A percentile compares a stretch with the other conserved stretches of the same genome.
Evolutionary conservation across 2,113 vertebrate genomes (phyloP).

Genomic region (Pedionomus torquatus): DNA sequence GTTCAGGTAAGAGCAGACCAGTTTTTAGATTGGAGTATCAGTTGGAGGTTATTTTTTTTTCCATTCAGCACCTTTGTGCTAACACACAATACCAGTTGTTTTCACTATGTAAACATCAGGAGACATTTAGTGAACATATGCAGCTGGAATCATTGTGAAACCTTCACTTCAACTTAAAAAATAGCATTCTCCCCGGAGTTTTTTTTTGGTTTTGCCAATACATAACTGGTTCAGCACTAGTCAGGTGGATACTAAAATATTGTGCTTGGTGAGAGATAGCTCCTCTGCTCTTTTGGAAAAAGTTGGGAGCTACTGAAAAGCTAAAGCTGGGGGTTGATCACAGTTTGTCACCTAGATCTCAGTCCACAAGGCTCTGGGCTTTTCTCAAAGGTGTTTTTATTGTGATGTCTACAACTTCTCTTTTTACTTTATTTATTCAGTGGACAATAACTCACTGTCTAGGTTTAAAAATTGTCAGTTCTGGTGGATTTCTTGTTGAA

Average conservation of each 20-base stretch:
- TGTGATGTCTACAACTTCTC: background rate
- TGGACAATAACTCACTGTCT: slow-evolving; percentile 3
- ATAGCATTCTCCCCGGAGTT: background rate
- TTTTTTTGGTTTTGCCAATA: background rate
- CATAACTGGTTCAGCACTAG: background rate
- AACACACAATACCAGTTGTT: background rate
- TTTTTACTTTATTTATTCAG: background rate
- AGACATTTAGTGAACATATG: background rate
- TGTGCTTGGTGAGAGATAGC: background rate
- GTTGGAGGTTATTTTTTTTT: background rate
- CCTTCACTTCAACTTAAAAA: background rate
- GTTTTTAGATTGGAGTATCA: background rate
- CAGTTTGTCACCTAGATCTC: background rate
- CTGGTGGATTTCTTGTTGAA: background rate
- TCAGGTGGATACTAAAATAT: background rate
- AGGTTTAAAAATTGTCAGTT: background rate
- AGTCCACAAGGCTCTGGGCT: background rate
- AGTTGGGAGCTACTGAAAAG: background rate
- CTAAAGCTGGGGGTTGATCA: background rate
- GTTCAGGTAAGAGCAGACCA: background rate
- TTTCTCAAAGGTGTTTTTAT: slow-evolving; percentile 6
- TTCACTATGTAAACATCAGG: background rate
- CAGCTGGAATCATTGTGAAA: background rate
- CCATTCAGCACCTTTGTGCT: background rate
- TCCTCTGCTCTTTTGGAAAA: background rate